Evolutionary conservation across 2,888 invertebrate species (phyloP).

Genomic region (Clitarchus hookeri): DNA sequence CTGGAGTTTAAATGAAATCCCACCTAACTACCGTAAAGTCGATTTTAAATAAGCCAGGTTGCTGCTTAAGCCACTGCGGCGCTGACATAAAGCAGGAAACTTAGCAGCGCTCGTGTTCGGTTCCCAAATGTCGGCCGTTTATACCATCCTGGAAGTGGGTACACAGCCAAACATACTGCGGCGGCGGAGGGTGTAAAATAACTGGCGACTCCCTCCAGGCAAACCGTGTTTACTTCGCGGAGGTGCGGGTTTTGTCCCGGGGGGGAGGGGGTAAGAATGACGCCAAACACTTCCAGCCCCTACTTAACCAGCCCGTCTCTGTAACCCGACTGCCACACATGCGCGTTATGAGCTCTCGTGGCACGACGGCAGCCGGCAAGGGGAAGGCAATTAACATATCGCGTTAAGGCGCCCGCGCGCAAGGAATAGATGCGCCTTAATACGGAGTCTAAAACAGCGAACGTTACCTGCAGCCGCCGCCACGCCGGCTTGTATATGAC

Average conservation of each 20-base stretch:
- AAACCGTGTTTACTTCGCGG: background rate
- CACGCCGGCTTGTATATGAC: background rate
- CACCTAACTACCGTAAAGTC: too few species aligned
- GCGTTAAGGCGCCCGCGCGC: background rate
- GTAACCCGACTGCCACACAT: background rate
- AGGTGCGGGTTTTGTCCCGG: background rate
- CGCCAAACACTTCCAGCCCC: too few species aligned
- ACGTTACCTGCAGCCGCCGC: conserved; percentile 14
- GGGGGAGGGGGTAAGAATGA: too few species aligned
- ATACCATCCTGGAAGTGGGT: too few species aligned
- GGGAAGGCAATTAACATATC: background rate
- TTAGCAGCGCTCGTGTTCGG: background rate
- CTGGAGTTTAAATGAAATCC: too few species aligned
- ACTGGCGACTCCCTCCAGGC: background rate
- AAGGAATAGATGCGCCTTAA: background rate
- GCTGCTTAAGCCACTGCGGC: background rate
- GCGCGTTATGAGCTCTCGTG: background rate
- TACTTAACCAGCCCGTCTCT: background rate
- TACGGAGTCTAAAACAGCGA: background rate
- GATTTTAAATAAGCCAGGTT: background rate
- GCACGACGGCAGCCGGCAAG: too few species aligned
- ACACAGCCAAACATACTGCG: background rate
- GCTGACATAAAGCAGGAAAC: background rate
- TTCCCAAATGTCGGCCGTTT: background rate
- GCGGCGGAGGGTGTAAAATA: background rate